phyloP scores from a whole-genome alignment of 2,797 vertebrate species.

The Galaxias olidus region DNA sequence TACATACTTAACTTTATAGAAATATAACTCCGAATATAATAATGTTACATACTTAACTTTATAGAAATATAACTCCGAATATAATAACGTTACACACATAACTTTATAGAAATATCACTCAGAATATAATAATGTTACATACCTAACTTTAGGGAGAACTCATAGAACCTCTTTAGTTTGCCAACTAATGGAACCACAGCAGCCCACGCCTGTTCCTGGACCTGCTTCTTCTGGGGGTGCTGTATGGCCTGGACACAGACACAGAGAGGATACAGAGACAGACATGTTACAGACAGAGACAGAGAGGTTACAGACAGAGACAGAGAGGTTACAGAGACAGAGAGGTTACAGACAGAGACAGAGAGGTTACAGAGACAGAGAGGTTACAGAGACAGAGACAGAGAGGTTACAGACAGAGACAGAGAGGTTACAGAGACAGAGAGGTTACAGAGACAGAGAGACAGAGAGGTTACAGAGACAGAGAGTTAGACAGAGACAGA shows the following conservation, averaged over 20 bases:
- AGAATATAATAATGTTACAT: no score
- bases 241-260: constrained; percentile 86
- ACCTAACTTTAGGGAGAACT: constrained; percentile 96
- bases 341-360: constrained; percentile 22
- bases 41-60: constrained; percentile 88
- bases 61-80: no score
- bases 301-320: not conserved
- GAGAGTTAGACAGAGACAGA: constrained; percentile 23
- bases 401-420: constrained; percentile 19
- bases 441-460: constrained; percentile 19
- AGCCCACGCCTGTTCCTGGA: constrained; percentile 92
- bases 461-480: not conserved
- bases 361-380: not conserved
- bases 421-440: not conserved
- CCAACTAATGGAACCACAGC: constrained; percentile 91
- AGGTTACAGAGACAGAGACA: constrained; percentile 17
- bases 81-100: no score
- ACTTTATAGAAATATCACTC: no score
- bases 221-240: constrained; percentile 85
- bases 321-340: constrained; percentile 28
- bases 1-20: constrained; percentile 89
- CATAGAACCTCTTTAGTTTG: constrained; percentile 96
- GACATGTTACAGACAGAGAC: not conserved
- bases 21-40: no score
- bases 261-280: constrained; percentile 12